A percentile compares a stretch with the other conserved stretches of the same genome.
phyloP scores from a whole-genome alignment of 2,113 vertebrate species.

The Pardalotus punctatus region DNA sequence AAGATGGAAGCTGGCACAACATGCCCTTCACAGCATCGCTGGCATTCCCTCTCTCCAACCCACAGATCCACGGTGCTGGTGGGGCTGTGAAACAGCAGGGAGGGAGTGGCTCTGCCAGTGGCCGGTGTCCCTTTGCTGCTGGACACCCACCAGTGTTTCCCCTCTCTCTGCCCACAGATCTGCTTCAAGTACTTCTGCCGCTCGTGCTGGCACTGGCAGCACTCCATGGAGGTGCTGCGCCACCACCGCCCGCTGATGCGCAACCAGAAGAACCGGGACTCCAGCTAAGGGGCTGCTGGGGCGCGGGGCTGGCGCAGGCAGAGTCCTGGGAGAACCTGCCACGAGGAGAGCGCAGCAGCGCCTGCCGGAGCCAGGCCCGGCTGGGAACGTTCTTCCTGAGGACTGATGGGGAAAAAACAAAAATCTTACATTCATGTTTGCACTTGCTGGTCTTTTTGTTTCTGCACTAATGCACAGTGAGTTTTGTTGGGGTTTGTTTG shows the following conservation, averaged over 20 bases:
- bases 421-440: slow-evolving; percentile 88
- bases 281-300: slow-evolving; percentile 79
- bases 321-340: slow-evolving; percentile 41
- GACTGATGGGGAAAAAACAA: slow-evolving; percentile 68
- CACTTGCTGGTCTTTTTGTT: slow-evolving; percentile 98
- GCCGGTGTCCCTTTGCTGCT: accelerated
- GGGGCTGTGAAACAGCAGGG: accelerated
- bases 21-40: accelerated
- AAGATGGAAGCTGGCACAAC: neutral
- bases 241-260: slow-evolving; percentile 98
- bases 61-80: accelerated
- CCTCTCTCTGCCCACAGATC: slow-evolving; percentile 70
- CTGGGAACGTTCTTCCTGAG: slow-evolving; percentile 77
- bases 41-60: neutral
- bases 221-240: slow-evolving; percentile 93
- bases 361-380: slow-evolving; percentile 67
- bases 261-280: slow-evolving; percentile 96
- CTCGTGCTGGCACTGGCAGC: slow-evolving; percentile 97
- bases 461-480: slow-evolving; percentile 97
- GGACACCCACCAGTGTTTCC: accelerated
- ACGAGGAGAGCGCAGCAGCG: neutral
- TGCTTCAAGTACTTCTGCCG: slow-evolving; percentile 99
- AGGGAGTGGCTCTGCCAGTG: accelerated
- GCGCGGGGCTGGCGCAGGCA: neutral
- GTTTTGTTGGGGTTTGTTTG: slow-evolving; percentile 77